Evolutionary conservation across 2,797 vertebrate species (phyloP), one percentile per base, ranked within the genome.

Genomic region (Phylloscopus collybita): DNA sequence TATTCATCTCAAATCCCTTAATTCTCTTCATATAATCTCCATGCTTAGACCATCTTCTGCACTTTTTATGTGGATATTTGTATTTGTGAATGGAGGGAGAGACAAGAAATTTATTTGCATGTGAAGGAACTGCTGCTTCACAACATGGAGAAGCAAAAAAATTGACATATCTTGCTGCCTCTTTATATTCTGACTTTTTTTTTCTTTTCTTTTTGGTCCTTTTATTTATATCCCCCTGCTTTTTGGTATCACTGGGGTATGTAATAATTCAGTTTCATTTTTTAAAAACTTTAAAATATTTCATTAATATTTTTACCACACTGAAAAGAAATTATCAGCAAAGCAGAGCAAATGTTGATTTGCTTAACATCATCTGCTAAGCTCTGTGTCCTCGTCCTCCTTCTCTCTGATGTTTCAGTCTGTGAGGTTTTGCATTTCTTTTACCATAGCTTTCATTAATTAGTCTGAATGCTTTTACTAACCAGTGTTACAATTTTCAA

Each of bases 221-320:
- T n/a, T 59, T 42, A 32, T 60, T 4, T 50, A 47, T 50, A 44
- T 66, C 2, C 1, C 9, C 9, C 7, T 22, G 1, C 5, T 23
- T 21, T 80, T 61, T 62, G 34, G 6, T 40, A 66, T 75, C 29
- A 10, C 15, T 65, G 18, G 16, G 15, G 19, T 47, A 69, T 36
- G n/a, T 26, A 83, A 69, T 59, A 80, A 56, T 88, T 83, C n/a
- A 51, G 1, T 16, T 88, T 65, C 26, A 16, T 29, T 83, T 36
- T 32, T 75, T 81, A 11, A 1, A 75, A 93, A 69, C 18, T 80
- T 89, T 20, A 69, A 91, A 92, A 53, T 44, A 90, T n/a, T 79
- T 78, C 10, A 53, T 34, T 69, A 22, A 15, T 80, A 47, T 79
- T 94, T 91, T 89, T 79, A 38, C n/a, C 12, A 2, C 51, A 59